Evolutionary conservation across 2,888 invertebrate species (phyloP).

Genomic region (Acanthosoma haemorrhoidale): DNA sequence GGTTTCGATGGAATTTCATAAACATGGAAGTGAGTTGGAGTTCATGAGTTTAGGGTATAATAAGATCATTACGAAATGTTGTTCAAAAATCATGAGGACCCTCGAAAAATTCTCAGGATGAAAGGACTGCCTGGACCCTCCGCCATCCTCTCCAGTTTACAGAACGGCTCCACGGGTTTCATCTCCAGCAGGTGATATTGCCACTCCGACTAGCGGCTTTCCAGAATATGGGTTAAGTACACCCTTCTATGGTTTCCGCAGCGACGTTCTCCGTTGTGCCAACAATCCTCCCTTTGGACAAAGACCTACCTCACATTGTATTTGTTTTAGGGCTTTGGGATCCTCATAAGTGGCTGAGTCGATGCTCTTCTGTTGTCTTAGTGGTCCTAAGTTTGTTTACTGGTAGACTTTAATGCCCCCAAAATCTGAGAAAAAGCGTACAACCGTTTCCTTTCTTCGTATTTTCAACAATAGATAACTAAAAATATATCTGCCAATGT

Average conservation of each 20-base stretch:
- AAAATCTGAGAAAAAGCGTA: too few species aligned
- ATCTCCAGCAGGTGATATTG: neutral
- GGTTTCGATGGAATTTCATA: too few species aligned
- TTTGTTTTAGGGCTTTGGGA: neutral
- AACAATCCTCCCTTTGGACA: constrained; percentile 2
- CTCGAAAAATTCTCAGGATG: too few species aligned
- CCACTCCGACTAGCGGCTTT: constrained; percentile 1
- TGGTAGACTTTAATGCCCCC: too few species aligned
- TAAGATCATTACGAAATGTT: too few species aligned
- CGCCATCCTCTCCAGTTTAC: neutral
- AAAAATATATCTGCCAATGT: too few species aligned
- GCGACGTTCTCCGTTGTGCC: neutral
- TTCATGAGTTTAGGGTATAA: too few species aligned
- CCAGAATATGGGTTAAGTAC: neutral
- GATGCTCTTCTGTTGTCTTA: neutral
- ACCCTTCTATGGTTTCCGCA: constrained; percentile 1
- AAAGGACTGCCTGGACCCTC: neutral
- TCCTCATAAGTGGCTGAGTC: neutral
- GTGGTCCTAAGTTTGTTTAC: neutral
- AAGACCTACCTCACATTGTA: neutral
- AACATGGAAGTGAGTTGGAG: too few species aligned
- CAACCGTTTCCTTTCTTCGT: too few species aligned
- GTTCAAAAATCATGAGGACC: too few species aligned
- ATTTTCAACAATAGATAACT: too few species aligned
- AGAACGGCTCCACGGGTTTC: neutral